Conservation (phyloP, 2,888 invertebrate genomes). For the Eristalis intricaria region DNA sequence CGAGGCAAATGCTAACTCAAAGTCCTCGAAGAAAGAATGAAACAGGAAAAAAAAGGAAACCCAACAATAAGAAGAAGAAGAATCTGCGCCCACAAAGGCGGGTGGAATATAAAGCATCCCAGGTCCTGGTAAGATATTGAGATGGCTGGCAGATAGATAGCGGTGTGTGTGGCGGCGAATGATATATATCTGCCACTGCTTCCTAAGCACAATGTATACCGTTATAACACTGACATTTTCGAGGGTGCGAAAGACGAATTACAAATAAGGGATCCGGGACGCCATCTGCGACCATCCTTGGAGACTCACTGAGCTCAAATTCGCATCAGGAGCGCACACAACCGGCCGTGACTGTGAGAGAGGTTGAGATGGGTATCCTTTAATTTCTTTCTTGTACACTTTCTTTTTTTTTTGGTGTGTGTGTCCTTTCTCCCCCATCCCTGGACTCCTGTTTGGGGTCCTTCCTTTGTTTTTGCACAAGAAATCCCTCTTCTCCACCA, state of each 20-base stretch:
- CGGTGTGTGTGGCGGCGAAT: conserved; percentile 70
- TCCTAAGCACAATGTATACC: conserved; percentile 64
- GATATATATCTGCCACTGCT: conserved; percentile 62
- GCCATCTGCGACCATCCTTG: conserved; percentile 75
- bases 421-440: conserved; percentile 11
- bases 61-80: conserved; percentile 49
- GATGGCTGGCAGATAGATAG: conserved; percentile 65
- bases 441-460: conserved; percentile 20
- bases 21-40: conserved; percentile 36
- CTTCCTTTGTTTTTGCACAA: conserved; percentile 32
- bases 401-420: conserved; percentile 13
- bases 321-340: conserved; percentile 62
- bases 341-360: conserved; percentile 29
- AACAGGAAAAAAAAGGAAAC: conserved; percentile 61
- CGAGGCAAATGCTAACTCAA: conserved; percentile 56
- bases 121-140: conserved; percentile 65
- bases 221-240: conserved; percentile 74
- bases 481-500: conserved; percentile 36
- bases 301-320: conserved; percentile 73
- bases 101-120: conserved; percentile 69
- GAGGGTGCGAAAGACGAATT: conserved; percentile 76
- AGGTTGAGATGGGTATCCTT: conserved; percentile 51
- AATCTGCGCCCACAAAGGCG: conserved; percentile 54
- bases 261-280: conserved; percentile 75
- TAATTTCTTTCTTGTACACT: conserved; percentile 68